phyloP scores from a whole-genome alignment of 2,888 invertebrate genomes.

The Andrena minutula region DNA sequence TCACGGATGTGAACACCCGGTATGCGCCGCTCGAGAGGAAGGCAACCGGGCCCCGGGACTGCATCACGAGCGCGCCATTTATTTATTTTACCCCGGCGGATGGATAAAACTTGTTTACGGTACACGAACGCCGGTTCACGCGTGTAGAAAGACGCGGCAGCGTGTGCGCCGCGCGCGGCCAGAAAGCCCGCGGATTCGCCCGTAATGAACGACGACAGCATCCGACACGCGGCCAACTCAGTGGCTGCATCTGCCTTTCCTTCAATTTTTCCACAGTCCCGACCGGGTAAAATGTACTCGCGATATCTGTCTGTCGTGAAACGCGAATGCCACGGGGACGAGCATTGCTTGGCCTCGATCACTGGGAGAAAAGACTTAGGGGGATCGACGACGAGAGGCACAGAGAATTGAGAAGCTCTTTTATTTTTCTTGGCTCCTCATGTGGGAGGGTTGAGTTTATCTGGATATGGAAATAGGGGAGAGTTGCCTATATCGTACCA shows the following conservation, averaged over 20 bases:
- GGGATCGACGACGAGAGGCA: no score
- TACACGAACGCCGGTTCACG: slow-evolving; percentile 57
- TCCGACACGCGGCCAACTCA: slow-evolving; percentile 53
- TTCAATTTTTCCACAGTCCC: slow-evolving; percentile 41
- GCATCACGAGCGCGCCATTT: slow-evolving; percentile 79
- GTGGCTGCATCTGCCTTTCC: slow-evolving; percentile 17
- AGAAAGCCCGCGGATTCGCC: slow-evolving; percentile 64
- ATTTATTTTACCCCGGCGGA: slow-evolving; percentile 82
- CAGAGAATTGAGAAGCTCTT: neutral
- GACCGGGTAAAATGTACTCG: neutral
- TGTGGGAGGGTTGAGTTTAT: slow-evolving; percentile 30
- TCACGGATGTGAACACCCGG: slow-evolving; percentile 84
- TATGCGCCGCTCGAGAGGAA: slow-evolving; percentile 79
- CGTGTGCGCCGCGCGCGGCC: slow-evolving; percentile 37
- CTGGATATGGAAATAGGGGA: slow-evolving; percentile 53
- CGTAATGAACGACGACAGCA: slow-evolving; percentile 69
- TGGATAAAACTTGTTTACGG: slow-evolving; percentile 83
- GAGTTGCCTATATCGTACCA: no score
- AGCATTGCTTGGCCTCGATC: no score
- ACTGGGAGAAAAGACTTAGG: no score
- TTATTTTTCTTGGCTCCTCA: neutral
- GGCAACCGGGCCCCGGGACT: slow-evolving; percentile 75
- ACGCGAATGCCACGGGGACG: no score
- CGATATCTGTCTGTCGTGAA: neutral
- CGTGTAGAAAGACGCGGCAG: slow-evolving; percentile 48